Evolutionary conservation across 2,797 vertebrate genomes (phyloP).

Genomic region (Glossophaga mutica): DNA sequence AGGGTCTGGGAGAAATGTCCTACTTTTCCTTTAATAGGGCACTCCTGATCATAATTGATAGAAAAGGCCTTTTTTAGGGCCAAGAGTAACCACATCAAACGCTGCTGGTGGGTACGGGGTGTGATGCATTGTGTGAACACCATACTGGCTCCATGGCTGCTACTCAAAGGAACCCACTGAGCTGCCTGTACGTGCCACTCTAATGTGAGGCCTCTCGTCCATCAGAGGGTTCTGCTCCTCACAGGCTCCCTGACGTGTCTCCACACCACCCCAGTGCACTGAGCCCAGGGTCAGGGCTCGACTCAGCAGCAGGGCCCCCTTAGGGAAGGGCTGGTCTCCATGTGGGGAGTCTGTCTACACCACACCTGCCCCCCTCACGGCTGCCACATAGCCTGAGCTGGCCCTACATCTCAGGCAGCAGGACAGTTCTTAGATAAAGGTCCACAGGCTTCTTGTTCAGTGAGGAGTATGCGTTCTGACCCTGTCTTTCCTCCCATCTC

Average conservation of each 20-base stretch:
- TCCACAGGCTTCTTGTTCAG: not conserved
- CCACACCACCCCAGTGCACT: rapidly evolving
- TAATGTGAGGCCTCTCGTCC: not conserved
- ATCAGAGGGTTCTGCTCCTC: not conserved
- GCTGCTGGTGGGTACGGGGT: not conserved
- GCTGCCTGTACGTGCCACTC: not conserved
- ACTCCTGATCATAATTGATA: not conserved
- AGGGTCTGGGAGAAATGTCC: not conserved
- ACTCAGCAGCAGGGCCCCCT: rapidly evolving
- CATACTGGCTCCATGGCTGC: not conserved
- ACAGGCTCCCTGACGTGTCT: not conserved
- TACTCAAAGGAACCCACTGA: not conserved
- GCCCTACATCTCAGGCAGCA: not conserved
- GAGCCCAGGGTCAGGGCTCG: not conserved
- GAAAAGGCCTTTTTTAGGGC: not conserved
- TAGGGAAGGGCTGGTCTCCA: not conserved
- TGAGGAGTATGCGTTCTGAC: rapidly evolving
- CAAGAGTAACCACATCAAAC: not conserved
- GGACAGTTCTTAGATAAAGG: not conserved
- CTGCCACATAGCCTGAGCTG: not conserved
- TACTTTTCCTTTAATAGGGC: not conserved
- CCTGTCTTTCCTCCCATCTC: not conserved
- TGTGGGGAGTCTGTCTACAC: rapidly evolving
- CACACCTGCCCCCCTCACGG: not conserved
- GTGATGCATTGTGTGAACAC: rapidly evolving